A percentile compares a stretch with the other conserved stretches of the same genome.
These are phyloP conservation scores for Pyrocephalus nanus DNA, from an alignment of 2,797 vertebrate genomes.

Conservation along the genomic window DNA sequence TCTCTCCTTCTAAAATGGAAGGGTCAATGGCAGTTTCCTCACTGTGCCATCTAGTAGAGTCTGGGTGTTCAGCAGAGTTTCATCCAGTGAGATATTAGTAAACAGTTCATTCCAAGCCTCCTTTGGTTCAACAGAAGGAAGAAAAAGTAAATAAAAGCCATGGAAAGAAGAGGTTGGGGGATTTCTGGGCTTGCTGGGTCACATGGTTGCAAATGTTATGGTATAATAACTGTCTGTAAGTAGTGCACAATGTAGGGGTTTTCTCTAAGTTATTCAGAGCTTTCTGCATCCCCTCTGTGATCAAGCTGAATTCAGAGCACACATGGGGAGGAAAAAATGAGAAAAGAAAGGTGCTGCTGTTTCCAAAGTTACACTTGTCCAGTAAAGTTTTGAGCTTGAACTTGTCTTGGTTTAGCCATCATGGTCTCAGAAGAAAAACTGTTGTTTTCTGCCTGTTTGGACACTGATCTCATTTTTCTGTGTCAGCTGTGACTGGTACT, in stretches of 20 bases:
- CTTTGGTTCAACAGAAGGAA: background rate
- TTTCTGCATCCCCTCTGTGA: slow-evolving; percentile 6
- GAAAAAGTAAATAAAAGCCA: background rate
- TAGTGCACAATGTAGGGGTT: background rate
- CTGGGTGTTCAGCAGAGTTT: background rate
- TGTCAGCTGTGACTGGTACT: background rate
- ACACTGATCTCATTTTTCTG: background rate
- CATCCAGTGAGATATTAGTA: background rate
- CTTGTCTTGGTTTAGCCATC: background rate
- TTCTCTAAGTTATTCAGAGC: background rate
- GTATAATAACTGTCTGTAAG: background rate
- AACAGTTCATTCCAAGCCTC: background rate
- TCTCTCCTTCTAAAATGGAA: background rate
- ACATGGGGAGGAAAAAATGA: background rate
- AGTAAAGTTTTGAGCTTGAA: background rate
- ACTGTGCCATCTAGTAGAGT: background rate
- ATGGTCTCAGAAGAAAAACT: background rate
- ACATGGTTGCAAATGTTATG: background rate
- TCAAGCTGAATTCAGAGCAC: background rate
- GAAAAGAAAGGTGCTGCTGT: background rate
- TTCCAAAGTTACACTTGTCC: background rate
- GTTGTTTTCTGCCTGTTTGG: background rate
- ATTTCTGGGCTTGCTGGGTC: slow-evolving; percentile 9
- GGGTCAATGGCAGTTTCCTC: background rate
- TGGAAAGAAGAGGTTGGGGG: background rate